Evolutionary conservation across 2,113 vertebrate species (phyloP).

Genomic region (Eulemur macaco): DNA sequence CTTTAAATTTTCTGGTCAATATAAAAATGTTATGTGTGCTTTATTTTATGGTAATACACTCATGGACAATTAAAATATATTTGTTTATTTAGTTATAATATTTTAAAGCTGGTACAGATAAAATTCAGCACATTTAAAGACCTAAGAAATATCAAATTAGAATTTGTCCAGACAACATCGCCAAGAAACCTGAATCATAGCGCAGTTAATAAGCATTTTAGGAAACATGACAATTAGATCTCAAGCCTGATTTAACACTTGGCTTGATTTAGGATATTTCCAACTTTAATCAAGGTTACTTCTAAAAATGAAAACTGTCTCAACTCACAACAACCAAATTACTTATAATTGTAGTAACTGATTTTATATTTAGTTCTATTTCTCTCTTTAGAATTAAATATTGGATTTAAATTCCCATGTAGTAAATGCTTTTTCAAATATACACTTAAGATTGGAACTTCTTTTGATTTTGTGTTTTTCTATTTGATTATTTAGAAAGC

Average conservation of each 20-base stretch:
- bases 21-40: constrained; percentile 63
- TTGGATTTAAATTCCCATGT: constrained; percentile 20
- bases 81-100: constrained; percentile 15
- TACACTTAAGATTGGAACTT: not conserved
- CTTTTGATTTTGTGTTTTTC: not conserved
- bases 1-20: constrained; percentile 46
- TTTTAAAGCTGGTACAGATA: constrained; percentile 72
- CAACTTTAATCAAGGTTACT: constrained; percentile 45
- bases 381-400: constrained; percentile 55
- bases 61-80: not conserved
- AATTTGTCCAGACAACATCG: constrained; percentile 83
- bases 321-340: not conserved
- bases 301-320: constrained; percentile 43
- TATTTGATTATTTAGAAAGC: constrained; percentile 25
- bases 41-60: not conserved
- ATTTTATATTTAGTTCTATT: constrained; percentile 38
- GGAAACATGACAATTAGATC: constrained; percentile 59
- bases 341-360: not conserved
- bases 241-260: constrained; percentile 10
- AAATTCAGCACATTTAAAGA: constrained; percentile 80
- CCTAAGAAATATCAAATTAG: constrained; percentile 80
- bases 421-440: constrained; percentile 42
- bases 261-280: not conserved
- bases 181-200: constrained; percentile 85
- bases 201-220: constrained; percentile 82